These are phyloP conservation scores for Muscidifurax raptorellus DNA, from an alignment of 1,140 invertebrate genomes.

Conservation along the genomic window DNA sequence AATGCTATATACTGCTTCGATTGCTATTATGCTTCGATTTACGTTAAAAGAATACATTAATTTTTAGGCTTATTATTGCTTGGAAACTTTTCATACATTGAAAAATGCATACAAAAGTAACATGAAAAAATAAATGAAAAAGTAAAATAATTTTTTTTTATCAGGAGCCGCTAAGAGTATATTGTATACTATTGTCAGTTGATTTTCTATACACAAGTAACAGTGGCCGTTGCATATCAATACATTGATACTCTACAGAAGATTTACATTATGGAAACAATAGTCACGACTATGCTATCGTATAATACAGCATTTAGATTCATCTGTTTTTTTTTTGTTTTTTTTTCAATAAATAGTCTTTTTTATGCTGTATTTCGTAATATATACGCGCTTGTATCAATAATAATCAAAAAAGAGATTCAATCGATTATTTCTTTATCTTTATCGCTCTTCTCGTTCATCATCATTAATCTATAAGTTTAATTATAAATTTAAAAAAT, in stretches of 20 bases:
- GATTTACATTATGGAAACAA: conserved; percentile 29
- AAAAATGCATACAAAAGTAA: conserved; percentile 13
- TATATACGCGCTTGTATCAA: conserved; percentile 9
- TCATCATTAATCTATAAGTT: not conserved
- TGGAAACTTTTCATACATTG: not conserved
- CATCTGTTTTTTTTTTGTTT: conserved; percentile 41
- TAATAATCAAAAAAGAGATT: conserved; percentile 48
- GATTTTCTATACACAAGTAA: conserved; percentile 38
- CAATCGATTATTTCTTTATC: conserved; percentile 19
- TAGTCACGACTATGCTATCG: conserved; percentile 32
- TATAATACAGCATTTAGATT: conserved; percentile 26
- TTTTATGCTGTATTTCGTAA: conserved; percentile 4
- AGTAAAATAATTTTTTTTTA: not conserved
- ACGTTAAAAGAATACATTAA: not conserved
- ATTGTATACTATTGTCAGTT: conserved; percentile 30
- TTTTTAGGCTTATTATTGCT: conserved; percentile 18
- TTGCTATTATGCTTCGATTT: not conserved
- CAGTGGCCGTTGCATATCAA: conserved; percentile 27
- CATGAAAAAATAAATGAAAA: conserved; percentile 8
- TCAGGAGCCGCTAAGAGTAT: conserved; percentile 4
- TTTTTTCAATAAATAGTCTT: conserved; percentile 43
- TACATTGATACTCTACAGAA: conserved; percentile 20
- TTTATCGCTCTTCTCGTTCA: not conserved
- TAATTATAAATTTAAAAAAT: conserved; percentile 43
- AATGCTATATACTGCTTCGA: not conserved